A percentile compares a stretch with the other conserved stretches of the same genome.
phyloP scores from a whole-genome alignment of 2,797 vertebrate species.

The Emydoidea blandingii region DNA sequence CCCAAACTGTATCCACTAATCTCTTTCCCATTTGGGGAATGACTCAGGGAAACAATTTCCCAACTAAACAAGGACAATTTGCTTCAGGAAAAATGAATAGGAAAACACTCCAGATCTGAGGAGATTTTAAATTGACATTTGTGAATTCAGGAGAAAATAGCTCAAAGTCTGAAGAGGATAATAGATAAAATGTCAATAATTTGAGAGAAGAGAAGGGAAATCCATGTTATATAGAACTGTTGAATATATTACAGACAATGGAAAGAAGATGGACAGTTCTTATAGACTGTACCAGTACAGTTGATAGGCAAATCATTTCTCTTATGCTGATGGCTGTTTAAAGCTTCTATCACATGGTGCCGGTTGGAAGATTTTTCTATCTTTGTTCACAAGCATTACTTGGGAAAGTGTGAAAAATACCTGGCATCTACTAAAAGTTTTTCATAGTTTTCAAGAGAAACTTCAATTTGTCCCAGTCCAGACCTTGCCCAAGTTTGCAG shows the following conservation, averaged over 20 bases:
- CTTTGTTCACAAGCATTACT: background rate
- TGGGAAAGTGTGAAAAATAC: background rate
- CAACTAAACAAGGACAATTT: background rate
- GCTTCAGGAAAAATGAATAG: background rate
- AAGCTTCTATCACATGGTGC: background rate
- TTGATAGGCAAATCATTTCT: background rate
- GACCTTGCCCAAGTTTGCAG: background rate
- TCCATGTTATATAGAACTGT: background rate
- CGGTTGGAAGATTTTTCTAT: background rate
- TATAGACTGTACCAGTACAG: background rate
- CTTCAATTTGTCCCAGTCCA: background rate
- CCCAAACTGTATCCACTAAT: background rate
- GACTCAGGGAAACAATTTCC: background rate
- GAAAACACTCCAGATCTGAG: background rate
- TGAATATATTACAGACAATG: background rate
- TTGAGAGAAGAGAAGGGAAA: background rate
- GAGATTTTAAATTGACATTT: background rate
- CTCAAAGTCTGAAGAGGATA: background rate
- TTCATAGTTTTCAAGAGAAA: background rate
- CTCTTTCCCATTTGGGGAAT: background rate
- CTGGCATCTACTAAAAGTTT: background rate
- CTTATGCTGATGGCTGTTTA: rapidly evolving
- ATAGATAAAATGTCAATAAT: background rate
- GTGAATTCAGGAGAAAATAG: background rate
- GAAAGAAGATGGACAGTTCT: constrained; percentile 11